Evolutionary conservation across 2,888 invertebrate genomes (phyloP).

Genomic region (Perizoma affinitatum): DNA sequence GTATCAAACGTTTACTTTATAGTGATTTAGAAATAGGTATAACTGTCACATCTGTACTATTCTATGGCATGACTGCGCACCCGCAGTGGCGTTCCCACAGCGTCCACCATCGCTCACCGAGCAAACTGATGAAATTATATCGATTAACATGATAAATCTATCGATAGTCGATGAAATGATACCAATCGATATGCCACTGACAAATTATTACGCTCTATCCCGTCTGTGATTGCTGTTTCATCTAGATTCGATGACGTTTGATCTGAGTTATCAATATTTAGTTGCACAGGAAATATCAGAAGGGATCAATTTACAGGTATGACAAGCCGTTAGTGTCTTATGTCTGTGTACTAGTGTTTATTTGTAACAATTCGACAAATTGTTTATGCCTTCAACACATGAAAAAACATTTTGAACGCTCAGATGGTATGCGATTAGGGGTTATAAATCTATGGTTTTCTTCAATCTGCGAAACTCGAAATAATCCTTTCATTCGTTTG

Average conservation of each 20-base stretch:
- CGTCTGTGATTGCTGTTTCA: conserved; percentile 53
- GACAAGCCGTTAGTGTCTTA: no score
- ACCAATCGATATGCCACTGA: conserved; percentile 69
- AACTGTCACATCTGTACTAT: conserved; percentile 5
- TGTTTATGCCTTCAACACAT: no score
- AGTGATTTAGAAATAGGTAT: neutral
- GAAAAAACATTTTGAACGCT: neutral
- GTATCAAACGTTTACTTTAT: no score
- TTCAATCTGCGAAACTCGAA: neutral
- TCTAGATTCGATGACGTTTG: conserved; percentile 48
- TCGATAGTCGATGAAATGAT: conserved; percentile 67
- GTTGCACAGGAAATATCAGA: conserved; percentile 7
- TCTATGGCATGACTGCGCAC: conserved; percentile 76
- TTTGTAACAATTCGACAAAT: neutral
- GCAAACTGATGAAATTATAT: conserved; percentile 81
- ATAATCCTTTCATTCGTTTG: neutral
- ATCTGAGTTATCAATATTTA: conserved; percentile 22
- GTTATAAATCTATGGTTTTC: conserved; percentile 5
- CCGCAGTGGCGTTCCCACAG: conserved; percentile 79
- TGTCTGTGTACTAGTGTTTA: neutral
- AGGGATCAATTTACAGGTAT: neutral
- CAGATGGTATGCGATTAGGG: neutral
- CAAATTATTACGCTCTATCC: conserved; percentile 74
- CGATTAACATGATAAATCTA: conserved; percentile 82
- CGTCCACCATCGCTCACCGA: conserved; percentile 74